Percentiles rank a stretch among this genome's conserved stretches.
Conservation (phyloP, 2,113 vertebrate species). For the Dromaius novaehollandiae region DNA sequence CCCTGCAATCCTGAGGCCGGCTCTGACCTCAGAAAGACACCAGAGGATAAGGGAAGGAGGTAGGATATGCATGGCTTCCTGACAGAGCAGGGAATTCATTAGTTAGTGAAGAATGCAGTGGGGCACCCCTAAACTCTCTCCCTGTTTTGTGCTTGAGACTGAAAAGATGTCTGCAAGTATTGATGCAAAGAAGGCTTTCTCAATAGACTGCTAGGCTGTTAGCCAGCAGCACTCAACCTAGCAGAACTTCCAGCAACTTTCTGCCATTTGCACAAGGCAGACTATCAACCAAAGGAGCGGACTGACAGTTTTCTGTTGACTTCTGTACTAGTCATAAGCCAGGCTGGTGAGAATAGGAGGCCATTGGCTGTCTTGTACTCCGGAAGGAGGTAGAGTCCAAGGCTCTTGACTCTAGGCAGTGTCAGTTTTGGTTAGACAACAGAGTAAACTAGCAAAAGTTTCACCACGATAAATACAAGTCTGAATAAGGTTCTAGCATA, state of each 20-base stretch:
- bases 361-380: neutral
- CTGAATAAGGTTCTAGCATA: too few relatives aligned
- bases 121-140: neutral
- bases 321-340: neutral
- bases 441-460: neutral
- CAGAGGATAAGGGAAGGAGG: neutral
- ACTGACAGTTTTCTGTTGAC: neutral
- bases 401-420: neutral
- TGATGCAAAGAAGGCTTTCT: neutral
- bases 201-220: neutral
- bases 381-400: neutral
- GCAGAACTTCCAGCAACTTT: neutral
- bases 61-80: neutral
- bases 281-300: neutral
- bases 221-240: neutral
- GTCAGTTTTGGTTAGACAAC: neutral
- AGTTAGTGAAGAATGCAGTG: neutral
- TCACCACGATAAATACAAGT: too few relatives aligned
- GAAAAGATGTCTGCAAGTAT: neutral
- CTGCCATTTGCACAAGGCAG: neutral
- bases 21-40: too few relatives aligned
- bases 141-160: neutral
- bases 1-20: neutral
- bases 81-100: neutral
- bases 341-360: neutral